These are phyloP conservation scores for Pollenia amentaria DNA, from an alignment of 2,888 invertebrate species.

Conservation along the genomic window DNA sequence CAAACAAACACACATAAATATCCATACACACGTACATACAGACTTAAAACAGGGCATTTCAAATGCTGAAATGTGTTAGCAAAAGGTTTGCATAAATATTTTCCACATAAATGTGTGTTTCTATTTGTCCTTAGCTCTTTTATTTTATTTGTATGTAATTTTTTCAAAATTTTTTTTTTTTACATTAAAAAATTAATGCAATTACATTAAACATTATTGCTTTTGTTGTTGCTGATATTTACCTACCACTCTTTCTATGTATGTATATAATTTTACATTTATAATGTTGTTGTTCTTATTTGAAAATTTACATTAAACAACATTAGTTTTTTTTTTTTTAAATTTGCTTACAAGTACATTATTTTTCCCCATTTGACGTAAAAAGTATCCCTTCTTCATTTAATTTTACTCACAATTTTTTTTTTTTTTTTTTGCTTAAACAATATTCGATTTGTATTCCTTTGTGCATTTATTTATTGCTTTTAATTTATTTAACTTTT, in stretches of 20 bases:
- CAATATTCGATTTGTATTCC: conserved; percentile 70
- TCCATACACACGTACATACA: background rate
- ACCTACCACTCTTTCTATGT: background rate
- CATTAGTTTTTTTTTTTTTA: conserved; percentile 1
- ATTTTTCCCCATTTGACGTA: conserved; percentile 24
- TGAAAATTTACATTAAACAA: conserved; percentile 56
- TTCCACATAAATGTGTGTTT: background rate
- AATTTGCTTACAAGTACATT: conserved; percentile 33
- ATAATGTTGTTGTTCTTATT: conserved; percentile 37
- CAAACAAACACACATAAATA: background rate
- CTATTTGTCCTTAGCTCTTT: background rate
- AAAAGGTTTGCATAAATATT: conserved; percentile 45
- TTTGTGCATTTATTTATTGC: conserved; percentile 73
- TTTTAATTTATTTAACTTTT: conserved; percentile 70
- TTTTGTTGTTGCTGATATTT: conserved; percentile 49
- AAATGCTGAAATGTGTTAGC: conserved; percentile 40
- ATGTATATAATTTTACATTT: background rate
- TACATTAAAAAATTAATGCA: conserved; percentile 75
- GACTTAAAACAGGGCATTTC: conserved; percentile 10
- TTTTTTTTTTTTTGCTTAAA: conserved; percentile 13
- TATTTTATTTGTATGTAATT: conserved; percentile 30
- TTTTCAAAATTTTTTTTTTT: conserved; percentile 15
- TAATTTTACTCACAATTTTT: conserved; percentile 35
- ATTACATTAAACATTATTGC: conserved; percentile 75
- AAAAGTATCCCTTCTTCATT: conserved; percentile 37